A percentile compares a stretch with the other conserved stretches of the same genome.
Evolutionary conservation across 2,113 vertebrate species (phyloP).

Genomic region (Cettia cetti): DNA sequence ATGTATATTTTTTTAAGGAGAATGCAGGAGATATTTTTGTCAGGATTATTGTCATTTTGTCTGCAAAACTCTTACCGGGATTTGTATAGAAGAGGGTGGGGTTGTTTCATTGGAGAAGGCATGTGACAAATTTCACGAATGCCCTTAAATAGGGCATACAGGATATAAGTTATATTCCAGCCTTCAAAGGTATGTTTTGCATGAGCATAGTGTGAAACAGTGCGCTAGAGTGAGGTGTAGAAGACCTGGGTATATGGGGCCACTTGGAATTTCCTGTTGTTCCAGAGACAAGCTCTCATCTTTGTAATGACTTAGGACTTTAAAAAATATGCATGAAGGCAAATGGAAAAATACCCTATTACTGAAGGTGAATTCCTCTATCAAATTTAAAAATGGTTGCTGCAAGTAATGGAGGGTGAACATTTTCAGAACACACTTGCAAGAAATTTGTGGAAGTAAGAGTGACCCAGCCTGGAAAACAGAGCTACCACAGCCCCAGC

Average conservation of each 20-base stretch:
- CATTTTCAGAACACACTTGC: neutral
- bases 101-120: neutral
- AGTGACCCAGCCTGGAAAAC: neutral
- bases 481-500: rapidly evolving
- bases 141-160: neutral
- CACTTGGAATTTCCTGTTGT: neutral
- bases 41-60: neutral
- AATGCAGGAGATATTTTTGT: neutral
- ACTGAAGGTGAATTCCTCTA: neutral
- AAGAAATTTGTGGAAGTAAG: neutral
- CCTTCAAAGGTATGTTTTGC: neutral
- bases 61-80: neutral
- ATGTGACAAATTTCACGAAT: neutral
- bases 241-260: neutral
- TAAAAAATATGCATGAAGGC: rapidly evolving
- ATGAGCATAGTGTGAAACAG: neutral
- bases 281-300: neutral
- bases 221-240: neutral
- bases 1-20: neutral
- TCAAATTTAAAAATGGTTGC: neutral
- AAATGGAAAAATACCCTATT: neutral
- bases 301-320: neutral
- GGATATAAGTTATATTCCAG: neutral
- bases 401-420: neutral
- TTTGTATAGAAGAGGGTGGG: neutral